Percentiles rank a stretch among this genome's conserved stretches.
Evolutionary conservation across 2,888 invertebrate species (phyloP).

Genomic region (Mythimna lalbum): DNA sequence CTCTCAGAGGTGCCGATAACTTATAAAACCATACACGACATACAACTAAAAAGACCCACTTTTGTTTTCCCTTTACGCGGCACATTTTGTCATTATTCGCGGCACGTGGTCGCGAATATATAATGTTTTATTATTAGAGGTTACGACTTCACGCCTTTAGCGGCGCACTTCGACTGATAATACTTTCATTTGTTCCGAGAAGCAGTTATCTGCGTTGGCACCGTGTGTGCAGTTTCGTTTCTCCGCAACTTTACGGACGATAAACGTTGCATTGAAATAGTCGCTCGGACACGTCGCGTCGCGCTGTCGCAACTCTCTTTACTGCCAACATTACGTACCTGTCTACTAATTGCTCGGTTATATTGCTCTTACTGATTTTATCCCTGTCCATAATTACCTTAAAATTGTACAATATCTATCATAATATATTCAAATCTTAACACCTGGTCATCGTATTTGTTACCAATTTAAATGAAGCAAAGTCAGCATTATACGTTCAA

Average conservation of each 20-base stretch:
- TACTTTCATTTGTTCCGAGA: slow-evolving; percentile 88
- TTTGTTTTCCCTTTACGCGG: slow-evolving; percentile 84
- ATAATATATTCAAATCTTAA: no score
- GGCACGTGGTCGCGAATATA: slow-evolving; percentile 90
- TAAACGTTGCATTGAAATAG: slow-evolving; percentile 66
- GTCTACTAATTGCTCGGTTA: slow-evolving; percentile 59
- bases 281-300: slow-evolving; percentile 58
- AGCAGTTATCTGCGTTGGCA: slow-evolving; percentile 80
- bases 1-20: slow-evolving; percentile 82
- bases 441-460: neutral
- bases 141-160: slow-evolving; percentile 89
- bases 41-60: slow-evolving; percentile 82
- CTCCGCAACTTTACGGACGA: slow-evolving; percentile 66
- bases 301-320: slow-evolving; percentile 49
- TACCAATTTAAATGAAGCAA: neutral
- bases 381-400: slow-evolving; percentile 16
- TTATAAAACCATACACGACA: slow-evolving; percentile 77
- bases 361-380: slow-evolving; percentile 30
- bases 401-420: neutral
- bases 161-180: slow-evolving; percentile 85
- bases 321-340: slow-evolving; percentile 53
- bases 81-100: slow-evolving; percentile 85
- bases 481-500: neutral
- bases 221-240: slow-evolving; percentile 66
- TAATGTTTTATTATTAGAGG: slow-evolving; percentile 88